Conservation (phyloP, 2,888 invertebrate species). For the Malachius bipustulatus region DNA sequence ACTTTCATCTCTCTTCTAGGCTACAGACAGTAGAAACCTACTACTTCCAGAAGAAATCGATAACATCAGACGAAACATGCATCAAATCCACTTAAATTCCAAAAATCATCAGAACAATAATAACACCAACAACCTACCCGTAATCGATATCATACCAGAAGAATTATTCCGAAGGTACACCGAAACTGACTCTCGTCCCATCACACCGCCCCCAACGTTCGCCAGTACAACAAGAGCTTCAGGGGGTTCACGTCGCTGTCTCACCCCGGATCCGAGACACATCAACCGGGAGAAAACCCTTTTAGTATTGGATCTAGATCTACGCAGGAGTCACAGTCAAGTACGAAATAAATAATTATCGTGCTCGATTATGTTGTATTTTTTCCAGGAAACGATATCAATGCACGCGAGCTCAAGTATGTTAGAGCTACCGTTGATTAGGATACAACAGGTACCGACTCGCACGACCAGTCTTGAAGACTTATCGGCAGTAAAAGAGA, state of each 20-base stretch:
- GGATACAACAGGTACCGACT: slow-evolving; percentile 28
- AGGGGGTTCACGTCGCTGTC: slow-evolving; percentile 51
- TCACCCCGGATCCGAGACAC: slow-evolving; percentile 57
- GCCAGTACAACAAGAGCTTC: slow-evolving; percentile 61
- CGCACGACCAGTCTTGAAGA: slow-evolving; percentile 24
- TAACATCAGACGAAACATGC: slow-evolving; percentile 29
- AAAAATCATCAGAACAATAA: slow-evolving; percentile 19
- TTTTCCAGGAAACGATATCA: slow-evolving; percentile 39
- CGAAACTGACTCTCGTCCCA: slow-evolving; percentile 72
- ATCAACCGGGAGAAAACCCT: slow-evolving; percentile 46
- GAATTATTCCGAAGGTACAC: slow-evolving; percentile 66
- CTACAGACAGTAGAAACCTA: slow-evolving; percentile 28
- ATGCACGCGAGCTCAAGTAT: slow-evolving; percentile 40
- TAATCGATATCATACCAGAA: slow-evolving; percentile 58
- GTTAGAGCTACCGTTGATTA: slow-evolving; percentile 34
- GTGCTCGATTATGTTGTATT: background rate
- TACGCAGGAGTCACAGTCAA: slow-evolving; percentile 56
- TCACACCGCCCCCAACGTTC: slow-evolving; percentile 68
- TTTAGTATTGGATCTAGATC: slow-evolving; percentile 53
- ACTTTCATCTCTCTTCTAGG: slow-evolving; percentile 20
- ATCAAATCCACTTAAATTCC: slow-evolving; percentile 25
- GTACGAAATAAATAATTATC: no score
- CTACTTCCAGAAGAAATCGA: slow-evolving; percentile 33
- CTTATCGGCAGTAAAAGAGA: no score
- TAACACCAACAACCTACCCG: slow-evolving; percentile 23